phyloP scores from a whole-genome alignment of 2,113 vertebrate genomes.

The Grallaria varia region DNA sequence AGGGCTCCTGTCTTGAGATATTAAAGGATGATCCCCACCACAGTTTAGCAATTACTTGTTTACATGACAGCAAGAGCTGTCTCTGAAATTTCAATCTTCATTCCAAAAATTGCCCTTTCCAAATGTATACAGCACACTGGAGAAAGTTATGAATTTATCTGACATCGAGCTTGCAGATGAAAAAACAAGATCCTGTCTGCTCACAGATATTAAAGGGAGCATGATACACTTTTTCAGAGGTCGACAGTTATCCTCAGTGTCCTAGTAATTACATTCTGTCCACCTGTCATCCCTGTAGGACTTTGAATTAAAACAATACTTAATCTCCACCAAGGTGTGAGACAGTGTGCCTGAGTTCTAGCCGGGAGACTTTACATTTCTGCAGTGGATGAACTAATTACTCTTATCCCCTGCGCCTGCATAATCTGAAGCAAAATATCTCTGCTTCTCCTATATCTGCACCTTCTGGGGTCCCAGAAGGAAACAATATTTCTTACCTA shows the following conservation, averaged over 20 bases:
- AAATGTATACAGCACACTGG: background rate
- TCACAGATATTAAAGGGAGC: background rate
- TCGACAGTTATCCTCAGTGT: background rate
- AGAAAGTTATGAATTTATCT: background rate
- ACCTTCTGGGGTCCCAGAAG: background rate
- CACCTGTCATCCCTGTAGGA: background rate
- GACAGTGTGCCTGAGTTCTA: background rate
- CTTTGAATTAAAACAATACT: constrained; percentile 33
- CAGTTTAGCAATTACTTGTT: constrained; percentile 5
- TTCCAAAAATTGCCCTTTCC: constrained; percentile 6
- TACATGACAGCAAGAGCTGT: background rate
- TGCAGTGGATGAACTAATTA: constrained; percentile 26
- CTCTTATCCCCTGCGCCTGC: background rate
- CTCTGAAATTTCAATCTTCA: constrained; percentile 32
- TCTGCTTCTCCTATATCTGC: background rate
- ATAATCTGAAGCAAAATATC: constrained; percentile 24
- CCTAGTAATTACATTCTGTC: constrained; percentile 29
- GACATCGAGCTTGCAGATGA: background rate
- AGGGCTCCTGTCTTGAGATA: background rate
- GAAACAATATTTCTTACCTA: background rate
- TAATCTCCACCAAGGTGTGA: constrained; percentile 9
- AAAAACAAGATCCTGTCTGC: background rate
- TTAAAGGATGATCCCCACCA: constrained; percentile 2
- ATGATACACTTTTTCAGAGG: background rate
- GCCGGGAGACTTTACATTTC: constrained; percentile 6